These are phyloP conservation scores for Saturnia pavonia DNA, from an alignment of 2,888 invertebrate genomes.

Conservation along the genomic window DNA sequence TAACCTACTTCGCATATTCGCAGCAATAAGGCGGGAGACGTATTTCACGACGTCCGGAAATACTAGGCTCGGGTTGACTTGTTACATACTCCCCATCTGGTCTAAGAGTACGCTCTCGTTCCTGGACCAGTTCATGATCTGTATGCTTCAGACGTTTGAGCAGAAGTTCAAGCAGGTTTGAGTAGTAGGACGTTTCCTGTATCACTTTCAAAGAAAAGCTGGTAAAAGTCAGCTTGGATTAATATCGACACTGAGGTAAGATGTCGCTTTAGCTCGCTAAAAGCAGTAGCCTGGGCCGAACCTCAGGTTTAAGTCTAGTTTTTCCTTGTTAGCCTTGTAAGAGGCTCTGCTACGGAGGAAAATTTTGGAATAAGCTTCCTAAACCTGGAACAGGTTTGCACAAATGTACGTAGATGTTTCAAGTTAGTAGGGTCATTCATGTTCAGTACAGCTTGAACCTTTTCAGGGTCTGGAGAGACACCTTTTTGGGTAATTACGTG, in stretches of 20 bases:
- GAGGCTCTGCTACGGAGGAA: constrained; percentile 26
- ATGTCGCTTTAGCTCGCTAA: not conserved
- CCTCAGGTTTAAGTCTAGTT: constrained; percentile 21
- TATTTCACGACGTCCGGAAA: too few relatives aligned
- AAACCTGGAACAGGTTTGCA: constrained; percentile 35
- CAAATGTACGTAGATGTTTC: constrained; percentile 25
- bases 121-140: too few relatives aligned
- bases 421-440: constrained; percentile 23
- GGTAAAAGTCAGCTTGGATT: too few relatives aligned
- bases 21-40: too few relatives aligned
- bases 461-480: constrained; percentile 25
- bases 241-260: constrained; percentile 22
- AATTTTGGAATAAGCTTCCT: constrained; percentile 33
- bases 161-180: too few relatives aligned
- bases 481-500: constrained; percentile 29
- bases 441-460: constrained; percentile 28
- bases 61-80: too few relatives aligned
- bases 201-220: too few relatives aligned
- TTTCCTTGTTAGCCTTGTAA: constrained; percentile 30
- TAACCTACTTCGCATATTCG: too few relatives aligned
- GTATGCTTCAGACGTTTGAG: too few relatives aligned
- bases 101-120: too few relatives aligned
- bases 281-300: not conserved
- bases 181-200: too few relatives aligned
- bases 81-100: too few relatives aligned